phyloP scores from a whole-genome alignment of 2,113 vertebrate species.

The Redunca redunca region DNA sequence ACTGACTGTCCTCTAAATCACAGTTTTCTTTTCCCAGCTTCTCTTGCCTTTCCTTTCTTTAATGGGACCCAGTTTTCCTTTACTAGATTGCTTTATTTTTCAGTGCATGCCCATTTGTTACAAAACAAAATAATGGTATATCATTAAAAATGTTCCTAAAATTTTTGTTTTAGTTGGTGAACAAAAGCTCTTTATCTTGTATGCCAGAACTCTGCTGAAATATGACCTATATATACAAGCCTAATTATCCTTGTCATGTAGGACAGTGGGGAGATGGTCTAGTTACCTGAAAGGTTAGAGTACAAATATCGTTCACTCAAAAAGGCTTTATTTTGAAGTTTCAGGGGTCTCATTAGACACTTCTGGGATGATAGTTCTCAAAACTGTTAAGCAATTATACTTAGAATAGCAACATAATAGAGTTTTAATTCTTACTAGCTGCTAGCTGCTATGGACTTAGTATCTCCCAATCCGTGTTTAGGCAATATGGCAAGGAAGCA shows the following conservation, averaged over 20 bases:
- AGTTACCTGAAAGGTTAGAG: background rate
- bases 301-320: background rate
- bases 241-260: background rate
- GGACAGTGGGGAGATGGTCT: background rate
- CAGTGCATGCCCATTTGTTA: background rate
- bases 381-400: background rate
- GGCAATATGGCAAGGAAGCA: background rate
- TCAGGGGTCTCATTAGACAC: background rate
- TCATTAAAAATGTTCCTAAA: background rate
- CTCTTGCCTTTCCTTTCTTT: background rate
- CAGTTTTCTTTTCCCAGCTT: background rate
- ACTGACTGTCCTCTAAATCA: background rate
- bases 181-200: background rate
- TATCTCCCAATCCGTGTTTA: background rate
- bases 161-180: background rate
- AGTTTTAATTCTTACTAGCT: background rate
- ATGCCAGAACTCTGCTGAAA: background rate
- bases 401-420: background rate
- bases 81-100: background rate
- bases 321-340: background rate
- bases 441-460: background rate
- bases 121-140: background rate
- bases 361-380: background rate
- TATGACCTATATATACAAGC: background rate
- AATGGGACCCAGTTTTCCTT: background rate